These are phyloP conservation scores for Diadegma fenestrale DNA, from an alignment of 2,888 invertebrate genomes.

Conservation along the genomic window DNA sequence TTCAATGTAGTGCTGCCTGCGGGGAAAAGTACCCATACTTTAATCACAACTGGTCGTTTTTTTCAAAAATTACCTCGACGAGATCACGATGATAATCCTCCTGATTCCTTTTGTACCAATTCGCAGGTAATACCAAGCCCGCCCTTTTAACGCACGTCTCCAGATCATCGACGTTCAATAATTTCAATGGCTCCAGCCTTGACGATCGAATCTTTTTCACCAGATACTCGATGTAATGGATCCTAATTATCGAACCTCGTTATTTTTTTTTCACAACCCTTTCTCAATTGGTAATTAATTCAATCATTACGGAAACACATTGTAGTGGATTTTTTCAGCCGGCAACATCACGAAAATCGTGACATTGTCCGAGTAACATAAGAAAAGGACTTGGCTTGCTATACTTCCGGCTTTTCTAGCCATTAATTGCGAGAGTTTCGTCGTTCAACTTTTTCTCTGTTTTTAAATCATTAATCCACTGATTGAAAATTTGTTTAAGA, in stretches of 20 bases:
- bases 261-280: background rate
- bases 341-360: background rate
- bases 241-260: conserved; percentile 87
- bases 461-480: too few relatives aligned
- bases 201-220: conserved; percentile 90
- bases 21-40: conserved; percentile 84
- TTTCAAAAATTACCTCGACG: conserved; percentile 85
- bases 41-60: conserved; percentile 72
- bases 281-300: background rate
- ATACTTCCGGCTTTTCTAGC: too few relatives aligned
- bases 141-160: conserved; percentile 92
- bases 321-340: background rate
- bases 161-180: conserved; percentile 92
- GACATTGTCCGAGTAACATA: background rate
- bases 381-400: background rate
- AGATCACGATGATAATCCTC: conserved; percentile 85
- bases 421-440: too few relatives aligned
- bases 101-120: conserved; percentile 89
- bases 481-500: background rate
- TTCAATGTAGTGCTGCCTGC: conserved; percentile 97
- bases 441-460: too few relatives aligned
- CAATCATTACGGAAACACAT: background rate
- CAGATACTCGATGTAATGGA: conserved; percentile 96
- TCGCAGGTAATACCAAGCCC: conserved; percentile 90
- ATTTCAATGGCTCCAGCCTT: conserved; percentile 91